Percentiles rank a stretch among this genome's conserved stretches.
phyloP scores from a whole-genome alignment of 2,888 invertebrate genomes.

The Oscheius sp. region DNA sequence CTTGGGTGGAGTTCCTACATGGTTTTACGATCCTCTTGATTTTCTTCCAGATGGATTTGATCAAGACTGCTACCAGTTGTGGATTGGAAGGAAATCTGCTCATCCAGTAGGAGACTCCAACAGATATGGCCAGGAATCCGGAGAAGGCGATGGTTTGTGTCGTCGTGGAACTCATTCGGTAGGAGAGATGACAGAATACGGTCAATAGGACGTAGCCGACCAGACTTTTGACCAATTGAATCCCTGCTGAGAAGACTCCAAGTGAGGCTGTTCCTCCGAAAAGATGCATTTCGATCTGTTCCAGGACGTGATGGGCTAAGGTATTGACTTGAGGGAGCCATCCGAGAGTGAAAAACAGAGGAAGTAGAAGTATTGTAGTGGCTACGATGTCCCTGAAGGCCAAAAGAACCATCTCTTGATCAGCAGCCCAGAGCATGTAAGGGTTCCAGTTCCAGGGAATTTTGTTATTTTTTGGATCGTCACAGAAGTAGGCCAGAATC shows the following conservation, averaged over 20 bases:
- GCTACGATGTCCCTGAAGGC: slow-evolving; percentile 61
- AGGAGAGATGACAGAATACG: slow-evolving; percentile 75
- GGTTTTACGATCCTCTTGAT: background rate
- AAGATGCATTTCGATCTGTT: slow-evolving; percentile 82
- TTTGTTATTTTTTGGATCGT: slow-evolving; percentile 35
- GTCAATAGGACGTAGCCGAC: slow-evolving; percentile 75
- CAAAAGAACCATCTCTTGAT: slow-evolving; percentile 9
- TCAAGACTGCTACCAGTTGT: slow-evolving; percentile 45
- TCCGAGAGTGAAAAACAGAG: slow-evolving; percentile 92
- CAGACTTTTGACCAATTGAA: slow-evolving; percentile 48
- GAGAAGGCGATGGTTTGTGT: slow-evolving; percentile 81
- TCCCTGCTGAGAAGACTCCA: slow-evolving; percentile 74
- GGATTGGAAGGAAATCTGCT: slow-evolving; percentile 77
- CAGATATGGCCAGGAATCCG: slow-evolving; percentile 85
- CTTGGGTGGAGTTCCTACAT: slow-evolving; percentile 8
- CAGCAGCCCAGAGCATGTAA: slow-evolving; percentile 30
- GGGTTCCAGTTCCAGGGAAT: slow-evolving; percentile 63
- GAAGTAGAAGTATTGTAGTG: slow-evolving; percentile 87
- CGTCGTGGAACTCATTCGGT: slow-evolving; percentile 60
- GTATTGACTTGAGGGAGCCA: slow-evolving; percentile 96
- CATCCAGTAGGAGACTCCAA: slow-evolving; percentile 87
- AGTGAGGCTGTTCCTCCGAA: slow-evolving; percentile 82
- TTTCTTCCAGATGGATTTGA: slow-evolving; percentile 34
- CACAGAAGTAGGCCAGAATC: slow-evolving; percentile 67
- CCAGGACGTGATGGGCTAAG: slow-evolving; percentile 93